A percentile compares a stretch with the other conserved stretches of the same genome.
Conservation (phyloP, 1,140 invertebrate species). For the Penaeus chinensis region DNA sequence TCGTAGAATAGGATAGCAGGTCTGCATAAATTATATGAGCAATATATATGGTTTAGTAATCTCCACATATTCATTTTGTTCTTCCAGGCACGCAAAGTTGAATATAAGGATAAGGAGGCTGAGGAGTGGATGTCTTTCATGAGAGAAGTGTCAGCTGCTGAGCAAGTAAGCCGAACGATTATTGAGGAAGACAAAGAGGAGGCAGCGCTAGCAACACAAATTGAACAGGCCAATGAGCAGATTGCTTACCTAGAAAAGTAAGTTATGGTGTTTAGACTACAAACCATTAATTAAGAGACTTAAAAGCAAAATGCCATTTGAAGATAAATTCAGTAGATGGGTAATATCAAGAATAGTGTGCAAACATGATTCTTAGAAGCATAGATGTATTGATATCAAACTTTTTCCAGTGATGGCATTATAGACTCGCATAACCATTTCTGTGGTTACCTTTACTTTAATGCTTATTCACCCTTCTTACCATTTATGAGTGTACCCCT, state of each 20-base stretch:
- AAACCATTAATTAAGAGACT: not conserved
- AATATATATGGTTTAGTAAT: not conserved
- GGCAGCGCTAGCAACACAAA: conserved; percentile 55
- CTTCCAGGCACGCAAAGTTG: conserved; percentile 60
- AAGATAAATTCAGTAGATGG: no score
- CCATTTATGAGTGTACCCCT: no score
- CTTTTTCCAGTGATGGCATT: no score
- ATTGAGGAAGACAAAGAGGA: conserved; percentile 62
- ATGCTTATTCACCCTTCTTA: no score
- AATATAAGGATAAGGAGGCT: conserved; percentile 62
- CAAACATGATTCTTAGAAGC: no score
- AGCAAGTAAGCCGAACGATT: conserved; percentile 56
- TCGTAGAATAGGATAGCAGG: not conserved
- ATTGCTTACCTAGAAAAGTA: conserved; percentile 60
- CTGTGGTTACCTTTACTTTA: no score
- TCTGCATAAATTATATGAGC: not conserved
- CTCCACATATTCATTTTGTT: not conserved
- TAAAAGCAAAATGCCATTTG: not conserved
- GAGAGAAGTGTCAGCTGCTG: conserved; percentile 60
- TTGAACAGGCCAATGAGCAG: conserved; percentile 62
- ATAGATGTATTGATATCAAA: no score
- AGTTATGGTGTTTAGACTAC: not conserved
- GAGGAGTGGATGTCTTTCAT: conserved; percentile 62
- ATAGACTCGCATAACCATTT: no score
- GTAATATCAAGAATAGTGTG: no score